Evolutionary conservation across 1,140 invertebrate genomes (phyloP).

Genomic region (Papilio aristodemus): DNA sequence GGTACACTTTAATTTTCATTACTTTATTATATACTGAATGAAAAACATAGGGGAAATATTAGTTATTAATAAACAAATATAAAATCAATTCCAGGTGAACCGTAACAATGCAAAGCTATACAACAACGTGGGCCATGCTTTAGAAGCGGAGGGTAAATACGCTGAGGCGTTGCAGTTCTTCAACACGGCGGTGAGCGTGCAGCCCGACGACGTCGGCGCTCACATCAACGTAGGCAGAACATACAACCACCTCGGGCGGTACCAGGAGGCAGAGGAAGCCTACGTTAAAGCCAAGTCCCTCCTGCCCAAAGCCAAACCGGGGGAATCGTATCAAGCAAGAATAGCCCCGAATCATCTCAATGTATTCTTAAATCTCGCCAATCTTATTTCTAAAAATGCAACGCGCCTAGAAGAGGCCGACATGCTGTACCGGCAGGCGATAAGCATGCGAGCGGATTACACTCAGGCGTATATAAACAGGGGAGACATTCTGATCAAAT

Average conservation of each 20-base stretch:
- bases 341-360: slow-evolving; percentile 98
- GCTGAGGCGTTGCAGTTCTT: slow-evolving; percentile 95
- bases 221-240: slow-evolving; percentile 98
- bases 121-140: slow-evolving; percentile 97
- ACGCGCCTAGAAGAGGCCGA: slow-evolving; percentile 96
- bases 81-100: slow-evolving; percentile 83
- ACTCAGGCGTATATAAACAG: slow-evolving; percentile 98
- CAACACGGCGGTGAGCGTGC: slow-evolving; percentile 94
- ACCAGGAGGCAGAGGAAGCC: slow-evolving; percentile 93
- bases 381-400: slow-evolving; percentile 95
- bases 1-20: slow-evolving; percentile 42
- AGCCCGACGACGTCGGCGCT: slow-evolving; percentile 97
- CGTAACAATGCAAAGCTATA: slow-evolving; percentile 96
- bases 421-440: slow-evolving; percentile 94
- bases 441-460: slow-evolving; percentile 98
- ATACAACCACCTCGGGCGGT: slow-evolving; percentile 95
- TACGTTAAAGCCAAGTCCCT: slow-evolving; percentile 94
- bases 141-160: slow-evolving; percentile 92
- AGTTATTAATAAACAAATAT: neutral
- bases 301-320: slow-evolving; percentile 93
- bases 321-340: slow-evolving; percentile 95
- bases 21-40: neutral
- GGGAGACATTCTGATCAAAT: slow-evolving; percentile 96
- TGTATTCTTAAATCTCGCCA: slow-evolving; percentile 97
- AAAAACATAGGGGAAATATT: no score